Conservation (phyloP, 2,113 vertebrate species). For the Hyla sarda region DNA sequence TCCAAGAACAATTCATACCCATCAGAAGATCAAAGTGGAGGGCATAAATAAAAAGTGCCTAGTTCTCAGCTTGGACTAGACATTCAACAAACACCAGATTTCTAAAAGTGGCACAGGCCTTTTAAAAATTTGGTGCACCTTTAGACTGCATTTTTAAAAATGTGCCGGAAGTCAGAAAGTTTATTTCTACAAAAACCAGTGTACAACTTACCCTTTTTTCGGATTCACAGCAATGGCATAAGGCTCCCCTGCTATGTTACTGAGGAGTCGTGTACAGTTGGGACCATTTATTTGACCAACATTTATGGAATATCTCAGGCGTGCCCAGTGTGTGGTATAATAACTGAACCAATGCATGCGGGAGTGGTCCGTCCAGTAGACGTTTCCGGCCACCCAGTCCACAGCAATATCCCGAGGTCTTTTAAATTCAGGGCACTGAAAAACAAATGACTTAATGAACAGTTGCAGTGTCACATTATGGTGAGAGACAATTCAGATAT, state of each 20-base stretch:
- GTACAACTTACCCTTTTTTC: constrained; percentile 81
- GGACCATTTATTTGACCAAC: constrained; percentile 93
- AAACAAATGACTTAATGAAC: constrained; percentile 46
- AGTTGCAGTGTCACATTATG: not conserved
- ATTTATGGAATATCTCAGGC: constrained; percentile 94
- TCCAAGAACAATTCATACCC: too few species aligned
- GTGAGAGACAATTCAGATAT: not conserved
- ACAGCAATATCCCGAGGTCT: constrained; percentile 92
- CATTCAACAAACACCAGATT: too few species aligned
- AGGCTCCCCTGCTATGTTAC: constrained; percentile 93
- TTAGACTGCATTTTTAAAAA: too few species aligned
- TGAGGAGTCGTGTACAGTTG: constrained; percentile 94
- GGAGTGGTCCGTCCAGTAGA: constrained; percentile 98
- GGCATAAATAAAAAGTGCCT: too few species aligned
- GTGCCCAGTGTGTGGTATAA: constrained; percentile 98
- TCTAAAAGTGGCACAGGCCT: too few species aligned
- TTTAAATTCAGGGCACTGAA: constrained; percentile 94
- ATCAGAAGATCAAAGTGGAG: too few species aligned
- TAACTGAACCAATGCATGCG: constrained; percentile 99
- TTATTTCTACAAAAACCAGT: too few species aligned
- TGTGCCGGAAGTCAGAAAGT: too few species aligned
- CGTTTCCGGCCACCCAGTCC: constrained; percentile 95
- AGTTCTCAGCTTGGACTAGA: too few species aligned
- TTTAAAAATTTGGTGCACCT: too few species aligned
- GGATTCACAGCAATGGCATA: constrained; percentile 95